phyloP scores from a whole-genome alignment of 2,888 invertebrate genomes.

The Amphiduros pacificus region DNA sequence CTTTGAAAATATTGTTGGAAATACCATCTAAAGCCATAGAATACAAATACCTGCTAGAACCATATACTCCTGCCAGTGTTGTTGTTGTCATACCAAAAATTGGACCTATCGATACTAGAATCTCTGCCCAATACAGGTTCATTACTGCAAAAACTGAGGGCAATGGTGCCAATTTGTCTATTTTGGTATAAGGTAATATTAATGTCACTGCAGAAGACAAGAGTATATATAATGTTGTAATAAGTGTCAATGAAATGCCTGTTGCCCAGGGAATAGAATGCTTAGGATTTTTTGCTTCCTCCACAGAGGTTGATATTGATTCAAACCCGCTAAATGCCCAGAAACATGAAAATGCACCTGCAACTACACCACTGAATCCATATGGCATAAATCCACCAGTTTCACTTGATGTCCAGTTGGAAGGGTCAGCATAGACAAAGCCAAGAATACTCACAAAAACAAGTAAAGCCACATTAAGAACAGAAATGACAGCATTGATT shows the following conservation, averaged over 20 bases:
- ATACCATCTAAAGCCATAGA: slow-evolving; percentile 30
- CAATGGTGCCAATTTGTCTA: slow-evolving; percentile 49
- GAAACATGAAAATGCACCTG: slow-evolving; percentile 55
- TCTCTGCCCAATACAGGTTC: slow-evolving; percentile 51
- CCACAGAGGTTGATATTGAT: slow-evolving; percentile 59
- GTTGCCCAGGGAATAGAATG: slow-evolving; percentile 58
- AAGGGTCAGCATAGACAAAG: slow-evolving; percentile 78
- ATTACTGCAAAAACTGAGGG: slow-evolving; percentile 48
- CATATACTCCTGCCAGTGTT: slow-evolving; percentile 23
- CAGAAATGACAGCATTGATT: slow-evolving; percentile 58
- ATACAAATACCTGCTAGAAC: slow-evolving; percentile 17
- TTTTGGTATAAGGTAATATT: slow-evolving; percentile 34
- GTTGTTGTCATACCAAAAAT: slow-evolving; percentile 53
- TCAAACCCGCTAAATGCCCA: slow-evolving; percentile 61
- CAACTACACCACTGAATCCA: slow-evolving; percentile 57
- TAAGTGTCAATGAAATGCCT: slow-evolving; percentile 23
- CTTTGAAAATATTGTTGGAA: slow-evolving; percentile 10
- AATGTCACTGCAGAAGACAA: slow-evolving; percentile 18
- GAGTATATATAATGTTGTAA: slow-evolving; percentile 24
- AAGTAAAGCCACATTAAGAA: slow-evolving; percentile 57
- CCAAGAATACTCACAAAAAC: slow-evolving; percentile 67
- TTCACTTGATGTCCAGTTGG: slow-evolving; percentile 73
- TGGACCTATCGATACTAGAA: slow-evolving; percentile 52
- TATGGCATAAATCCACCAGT: slow-evolving; percentile 59
- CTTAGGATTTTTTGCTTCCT: slow-evolving; percentile 58